These are phyloP conservation scores for Saguinus imperator DNA, from an alignment of 2,113 vertebrate species.

Conservation along the genomic window DNA sequence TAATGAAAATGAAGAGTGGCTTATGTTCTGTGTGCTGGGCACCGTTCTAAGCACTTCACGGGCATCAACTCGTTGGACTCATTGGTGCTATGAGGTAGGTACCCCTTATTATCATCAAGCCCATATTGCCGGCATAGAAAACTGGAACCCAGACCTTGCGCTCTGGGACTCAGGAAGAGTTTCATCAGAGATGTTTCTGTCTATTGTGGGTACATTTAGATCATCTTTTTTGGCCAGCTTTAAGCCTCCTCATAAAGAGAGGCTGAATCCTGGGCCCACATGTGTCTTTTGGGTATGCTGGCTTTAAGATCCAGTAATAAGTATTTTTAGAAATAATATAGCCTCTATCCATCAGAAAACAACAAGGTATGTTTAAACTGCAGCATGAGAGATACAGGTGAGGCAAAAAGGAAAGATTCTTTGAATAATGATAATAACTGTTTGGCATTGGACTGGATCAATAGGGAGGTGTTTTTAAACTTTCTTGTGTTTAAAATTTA, in stretches of 20 bases:
- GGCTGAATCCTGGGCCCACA: neutral
- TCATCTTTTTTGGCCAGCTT: neutral
- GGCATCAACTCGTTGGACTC: neutral
- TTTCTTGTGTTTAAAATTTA: neutral
- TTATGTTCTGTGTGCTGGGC: neutral
- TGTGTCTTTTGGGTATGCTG: neutral
- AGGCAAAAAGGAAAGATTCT: neutral
- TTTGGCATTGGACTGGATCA: neutral
- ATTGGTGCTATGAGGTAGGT: rapidly evolving
- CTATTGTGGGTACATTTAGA: neutral
- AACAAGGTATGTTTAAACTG: neutral
- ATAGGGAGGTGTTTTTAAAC: neutral
- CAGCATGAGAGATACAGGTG: neutral
- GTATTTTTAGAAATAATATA: neutral
- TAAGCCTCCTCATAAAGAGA: neutral
- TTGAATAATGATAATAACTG: neutral
- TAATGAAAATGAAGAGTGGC: neutral
- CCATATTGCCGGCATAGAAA: neutral
- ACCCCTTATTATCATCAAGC: neutral
- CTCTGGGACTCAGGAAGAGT: neutral
- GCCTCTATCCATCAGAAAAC: neutral
- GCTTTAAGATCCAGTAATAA: neutral
- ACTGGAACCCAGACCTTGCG: neutral
- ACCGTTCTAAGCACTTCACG: neutral
- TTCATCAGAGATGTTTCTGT: neutral